These are phyloP conservation scores for Julus scandinavius DNA, from an alignment of 2,888 invertebrate genomes.

Conservation along the genomic window DNA sequence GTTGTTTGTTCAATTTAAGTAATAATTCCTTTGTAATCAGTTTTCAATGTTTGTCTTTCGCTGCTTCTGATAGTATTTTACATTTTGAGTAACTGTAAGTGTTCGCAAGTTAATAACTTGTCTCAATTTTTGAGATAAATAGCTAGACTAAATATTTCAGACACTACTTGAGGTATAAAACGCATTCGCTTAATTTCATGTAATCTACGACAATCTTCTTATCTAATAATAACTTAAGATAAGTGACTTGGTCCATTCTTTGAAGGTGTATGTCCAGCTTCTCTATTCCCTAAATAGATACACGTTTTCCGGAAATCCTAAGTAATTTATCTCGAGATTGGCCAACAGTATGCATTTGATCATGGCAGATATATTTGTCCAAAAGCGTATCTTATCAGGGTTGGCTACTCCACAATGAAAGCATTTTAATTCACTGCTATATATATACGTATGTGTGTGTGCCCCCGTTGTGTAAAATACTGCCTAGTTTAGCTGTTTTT, in stretches of 20 bases:
- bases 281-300: neutral
- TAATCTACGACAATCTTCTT: no score
- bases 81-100: no score
- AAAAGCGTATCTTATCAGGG: neutral
- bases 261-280: neutral
- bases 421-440: neutral
- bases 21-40: neutral
- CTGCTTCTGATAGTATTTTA: neutral
- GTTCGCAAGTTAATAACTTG: no score
- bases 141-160: no score
- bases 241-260: neutral
- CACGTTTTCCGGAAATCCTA: neutral
- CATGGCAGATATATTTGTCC: neutral
- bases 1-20: neutral
- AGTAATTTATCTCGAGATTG: neutral
- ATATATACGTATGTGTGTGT: neutral
- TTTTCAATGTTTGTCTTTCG: neutral
- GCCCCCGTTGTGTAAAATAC: slow-evolving; percentile 35
- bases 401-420: slow-evolving; percentile 14
- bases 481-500: neutral
- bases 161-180: no score
- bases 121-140: no score
- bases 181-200: no score
- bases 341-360: neutral
- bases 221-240: no score